Evolutionary conservation across 2,113 vertebrate genomes (phyloP), one percentile per base, ranked within the genome.

Genomic region (Stigmatopora nigra): DNA sequence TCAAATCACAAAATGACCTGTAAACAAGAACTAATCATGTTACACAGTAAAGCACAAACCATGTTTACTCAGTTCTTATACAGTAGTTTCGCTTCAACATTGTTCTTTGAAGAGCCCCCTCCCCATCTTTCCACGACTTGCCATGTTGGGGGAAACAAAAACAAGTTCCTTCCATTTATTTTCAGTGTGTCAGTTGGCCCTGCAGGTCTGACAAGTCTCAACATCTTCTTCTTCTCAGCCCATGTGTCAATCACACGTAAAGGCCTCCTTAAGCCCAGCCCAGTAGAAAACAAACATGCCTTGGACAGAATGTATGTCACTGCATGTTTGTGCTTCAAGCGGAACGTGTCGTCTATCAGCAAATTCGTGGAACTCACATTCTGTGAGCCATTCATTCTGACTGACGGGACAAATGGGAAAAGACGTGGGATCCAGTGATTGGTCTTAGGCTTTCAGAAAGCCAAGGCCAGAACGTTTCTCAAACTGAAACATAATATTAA

Each of bases 161-260:
- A 66, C 70, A 41, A 7, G 25, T 80, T 62, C 16, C 65, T 67
- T 68, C 47, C 22, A 46, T n/a, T 64, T 44, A 14, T 53, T 22
- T 20, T 15, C 52, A 52, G 48, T 70, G 68, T 68, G 61, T 51
- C 63, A 64, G 35, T 71, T 72, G 73, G 49, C 67, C 63, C 45
- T 65, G 64, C 52, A 71, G 64, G 65, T 69, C 46, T 25, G 73
- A 78, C 84, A 82, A 78, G 87, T 76, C 64, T 62, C 57, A 69
- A 38, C 85, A 5, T 57, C 82, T 75, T 55, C 82, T 75, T 55
- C 67, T 68, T 7, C 45, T 47, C 38, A 41, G 51, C 45, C 45
- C 64, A 67, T 55, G 72, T 71, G 67, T 19, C 72, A 74, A 63
- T 19, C 16, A 73, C 67, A 64, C 64, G 35, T 78, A 76, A 83